phyloP scores from a whole-genome alignment of 2,888 invertebrate species.

The Globia sparganii region DNA sequence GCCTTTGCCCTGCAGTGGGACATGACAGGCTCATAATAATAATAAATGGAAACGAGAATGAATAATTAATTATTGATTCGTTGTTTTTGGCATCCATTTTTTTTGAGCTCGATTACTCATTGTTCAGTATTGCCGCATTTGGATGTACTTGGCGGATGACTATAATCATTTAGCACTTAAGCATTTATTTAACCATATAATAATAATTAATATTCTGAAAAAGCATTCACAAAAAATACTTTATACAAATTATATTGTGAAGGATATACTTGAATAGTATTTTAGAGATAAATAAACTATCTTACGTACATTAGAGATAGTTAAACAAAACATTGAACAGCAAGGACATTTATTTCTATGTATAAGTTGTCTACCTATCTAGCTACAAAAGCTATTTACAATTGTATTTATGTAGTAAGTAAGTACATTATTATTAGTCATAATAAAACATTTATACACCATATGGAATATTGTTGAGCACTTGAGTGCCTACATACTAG shows the following conservation, averaged over 20 bases:
- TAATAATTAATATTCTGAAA: constrained; percentile 4
- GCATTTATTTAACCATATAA: constrained; percentile 2
- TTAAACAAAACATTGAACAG: constrained; percentile 51
- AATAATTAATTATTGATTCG: neutral
- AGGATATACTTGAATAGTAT: constrained; percentile 6
- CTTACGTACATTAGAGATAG: constrained; percentile 46
- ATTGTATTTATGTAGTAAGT: constrained; percentile 53
- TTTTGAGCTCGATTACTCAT: neutral
- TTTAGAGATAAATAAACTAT: constrained; percentile 31
- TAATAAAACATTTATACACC: constrained; percentile 59
- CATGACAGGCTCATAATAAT: no score
- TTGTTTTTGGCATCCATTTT: constrained; percentile 28
- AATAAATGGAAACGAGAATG: neutral
- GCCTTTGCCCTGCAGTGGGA: no score
- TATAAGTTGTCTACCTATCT: constrained; percentile 59
- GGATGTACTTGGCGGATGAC: neutral
- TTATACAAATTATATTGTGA: constrained; percentile 3
- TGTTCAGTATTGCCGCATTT: neutral
- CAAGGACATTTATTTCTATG: constrained; percentile 48
- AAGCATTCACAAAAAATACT: neutral
- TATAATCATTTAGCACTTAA: constrained; percentile 4
- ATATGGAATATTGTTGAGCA: constrained; percentile 55
- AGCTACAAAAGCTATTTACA: constrained; percentile 71
- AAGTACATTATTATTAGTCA: constrained; percentile 64
- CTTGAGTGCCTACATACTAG: constrained; percentile 41